Percentiles rank a stretch among this genome's conserved stretches.
Evolutionary conservation across 2,888 invertebrate genomes (phyloP).

Genomic region (Operophtera brumata): DNA sequence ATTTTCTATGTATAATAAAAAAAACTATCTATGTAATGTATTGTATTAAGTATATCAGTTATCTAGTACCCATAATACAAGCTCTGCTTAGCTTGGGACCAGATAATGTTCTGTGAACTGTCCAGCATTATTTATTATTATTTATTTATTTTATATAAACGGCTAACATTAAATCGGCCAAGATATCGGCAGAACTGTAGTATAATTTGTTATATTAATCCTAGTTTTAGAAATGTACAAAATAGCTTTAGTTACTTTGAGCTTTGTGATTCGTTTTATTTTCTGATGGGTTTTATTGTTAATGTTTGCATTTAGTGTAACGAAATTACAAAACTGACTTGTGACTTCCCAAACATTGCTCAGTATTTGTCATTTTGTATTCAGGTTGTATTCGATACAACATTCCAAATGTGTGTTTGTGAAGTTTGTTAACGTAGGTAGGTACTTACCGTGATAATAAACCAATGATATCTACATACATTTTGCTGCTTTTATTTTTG

Average conservation of each 20-base stretch:
- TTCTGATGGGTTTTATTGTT: conserved; percentile 16
- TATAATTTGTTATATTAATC: too few species aligned
- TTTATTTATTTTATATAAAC: too few species aligned
- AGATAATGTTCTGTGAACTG: too few species aligned
- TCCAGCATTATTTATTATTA: too few species aligned
- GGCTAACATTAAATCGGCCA: too few species aligned
- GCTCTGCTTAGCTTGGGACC: too few species aligned
- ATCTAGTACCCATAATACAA: too few species aligned
- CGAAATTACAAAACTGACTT: conserved; percentile 20
- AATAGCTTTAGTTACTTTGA: not conserved
- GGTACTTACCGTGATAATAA: conserved; percentile 63
- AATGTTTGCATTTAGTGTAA: conserved; percentile 6
- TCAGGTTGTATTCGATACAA: conserved; percentile 42
- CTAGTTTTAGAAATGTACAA: conserved; percentile 1
- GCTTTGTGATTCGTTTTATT: conserved; percentile 9
- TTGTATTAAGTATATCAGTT: too few species aligned
- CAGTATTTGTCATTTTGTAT: conserved; percentile 34
- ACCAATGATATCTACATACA: conserved; percentile 57
- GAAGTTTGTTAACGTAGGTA: conserved; percentile 26
- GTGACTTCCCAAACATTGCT: conserved; percentile 39
- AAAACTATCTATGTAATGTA: too few species aligned
- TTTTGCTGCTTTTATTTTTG: not conserved
- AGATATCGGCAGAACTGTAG: too few species aligned
- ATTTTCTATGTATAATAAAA: too few species aligned
- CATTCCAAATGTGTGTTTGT: conserved; percentile 49